Evolutionary conservation across 1,140 invertebrate genomes (phyloP), one percentile per base, ranked within the genome.

Genomic region (Drosophila paulistorum): DNA sequence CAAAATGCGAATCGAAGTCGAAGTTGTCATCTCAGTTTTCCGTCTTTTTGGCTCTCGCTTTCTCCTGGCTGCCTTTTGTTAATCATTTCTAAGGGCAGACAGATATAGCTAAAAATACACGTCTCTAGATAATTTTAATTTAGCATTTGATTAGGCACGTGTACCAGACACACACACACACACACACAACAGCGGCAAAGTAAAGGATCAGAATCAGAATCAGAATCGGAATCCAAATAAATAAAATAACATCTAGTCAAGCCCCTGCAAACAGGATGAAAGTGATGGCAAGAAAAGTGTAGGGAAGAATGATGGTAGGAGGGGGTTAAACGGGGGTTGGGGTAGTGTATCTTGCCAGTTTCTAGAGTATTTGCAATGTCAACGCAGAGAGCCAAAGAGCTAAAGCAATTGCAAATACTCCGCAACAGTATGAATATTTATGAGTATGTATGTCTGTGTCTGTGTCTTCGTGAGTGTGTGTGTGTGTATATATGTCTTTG

Each of bases 111-210:
- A 75, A 82, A 87, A 86, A 79, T 77, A 86, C 79, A 68, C 71
- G 63, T 69, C 60, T 71, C 59, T 59, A 87, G 82, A 86, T 86
- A 74, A 79, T 79, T 86, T 87, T 87, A 79, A 79, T 86, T 78
- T 81, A 71, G 83, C 83, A 77, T 83, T 87, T 87, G 82, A 86
- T 87, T 83, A 87, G 79, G 79, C 79, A 81, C 79, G 79, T 77
- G 79, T 81, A 42, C 66, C 45, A 14, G 9, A 20, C 17, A 39
- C 11, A 13, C 37, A 39, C 37, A 39, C 10, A 39, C 37, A 39
- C 37, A 13, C 37, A 39, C 37, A 23, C 10, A 51, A 51, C 45
- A 51, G 11, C 11, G 10, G 45, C 45, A 51, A 11, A 37, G 33
- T 37, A 59, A 59, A 59, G 57, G 57, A 58, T 58, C 55, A 35